Evolutionary conservation across 2,888 invertebrate genomes (phyloP).

Genomic region (Amiota communis): DNA sequence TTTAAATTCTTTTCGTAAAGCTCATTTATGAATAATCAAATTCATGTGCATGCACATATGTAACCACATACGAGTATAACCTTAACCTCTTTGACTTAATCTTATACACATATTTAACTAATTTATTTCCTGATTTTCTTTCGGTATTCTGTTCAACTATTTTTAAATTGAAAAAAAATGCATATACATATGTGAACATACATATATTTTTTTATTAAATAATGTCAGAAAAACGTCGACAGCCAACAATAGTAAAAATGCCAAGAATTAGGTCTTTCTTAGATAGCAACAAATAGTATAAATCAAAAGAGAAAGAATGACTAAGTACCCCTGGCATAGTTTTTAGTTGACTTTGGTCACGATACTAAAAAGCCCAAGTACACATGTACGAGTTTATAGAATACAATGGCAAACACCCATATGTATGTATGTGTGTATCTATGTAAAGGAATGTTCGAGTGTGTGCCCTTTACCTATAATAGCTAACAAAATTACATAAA

Average conservation of each 20-base stretch:
- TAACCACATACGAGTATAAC: too few relatives aligned
- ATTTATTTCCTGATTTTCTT: too few relatives aligned
- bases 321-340: constrained; percentile 62
- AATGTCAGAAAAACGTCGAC: background rate
- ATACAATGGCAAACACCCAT: background rate
- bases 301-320: background rate
- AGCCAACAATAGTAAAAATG: constrained; percentile 12
- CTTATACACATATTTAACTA: too few relatives aligned
- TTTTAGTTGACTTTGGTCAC: constrained; percentile 67
- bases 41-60: too few relatives aligned
- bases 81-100: too few relatives aligned
- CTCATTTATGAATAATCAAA: too few relatives aligned
- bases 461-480: constrained; percentile 55
- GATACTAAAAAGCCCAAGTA: constrained; percentile 49
- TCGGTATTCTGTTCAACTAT: too few relatives aligned
- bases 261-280: constrained; percentile 6
- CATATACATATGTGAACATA: too few relatives aligned
- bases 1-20: too few relatives aligned
- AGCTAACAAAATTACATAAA: constrained; percentile 42
- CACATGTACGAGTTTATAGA: background rate
- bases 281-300: background rate
- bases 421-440: constrained; percentile 4
- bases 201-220: background rate
- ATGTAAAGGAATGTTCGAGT: background rate
- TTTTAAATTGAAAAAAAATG: too few relatives aligned